Base-by-base conservation (phyloP, 1,140 invertebrate species). In the Megathymus violae region DNA sequence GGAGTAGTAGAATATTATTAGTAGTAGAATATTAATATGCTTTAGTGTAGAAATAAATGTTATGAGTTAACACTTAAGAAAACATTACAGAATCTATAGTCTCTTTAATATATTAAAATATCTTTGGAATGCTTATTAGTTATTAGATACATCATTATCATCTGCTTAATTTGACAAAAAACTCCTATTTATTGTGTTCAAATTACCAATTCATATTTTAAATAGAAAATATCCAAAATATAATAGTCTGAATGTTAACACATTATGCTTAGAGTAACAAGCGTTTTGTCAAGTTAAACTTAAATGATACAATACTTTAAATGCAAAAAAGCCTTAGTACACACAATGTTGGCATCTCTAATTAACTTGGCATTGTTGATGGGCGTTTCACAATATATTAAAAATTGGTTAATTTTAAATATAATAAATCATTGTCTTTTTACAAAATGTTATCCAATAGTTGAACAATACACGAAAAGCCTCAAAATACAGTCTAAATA, bases 401-500 rank as follows among this genome's bases (percentile, higher is more conserved):
- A 71, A 41, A 65, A 31, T 47, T 68, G 59, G 62, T 16, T 64
- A 22, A 5, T 27, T 60, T 44, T 43, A 72, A 63, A 62, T 52
- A 59, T 73, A 69, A 69, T 67, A 71, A 77, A 74, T 65, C 44
- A 40, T 51, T 78, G 73, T 83, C 75, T 86, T 84, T 83, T 78
- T 72, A 67, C 67, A 68, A 69, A 78, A 47, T 67, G 76, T 74
- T 74, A 60, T 76, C 67, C 58, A 75, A 80, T 76, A 77, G 38
- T 67, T 69, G n/a, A n/a, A n/a, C n/a, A n/a, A 74, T 38, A 58
- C 47, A 61, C 9, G 66, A 75, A 82, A 88, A 88, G 80, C 82
- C 78, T 85, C 82, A 46, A 80, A 74, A 80, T 77, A 81, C 78
- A 82, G 67, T 77, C 78, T 78, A 82, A 74, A 72, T 78, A 74